Base-by-base conservation (phyloP, 2,113 vertebrate genomes). In the Bostrychus sinensis region DNA sequence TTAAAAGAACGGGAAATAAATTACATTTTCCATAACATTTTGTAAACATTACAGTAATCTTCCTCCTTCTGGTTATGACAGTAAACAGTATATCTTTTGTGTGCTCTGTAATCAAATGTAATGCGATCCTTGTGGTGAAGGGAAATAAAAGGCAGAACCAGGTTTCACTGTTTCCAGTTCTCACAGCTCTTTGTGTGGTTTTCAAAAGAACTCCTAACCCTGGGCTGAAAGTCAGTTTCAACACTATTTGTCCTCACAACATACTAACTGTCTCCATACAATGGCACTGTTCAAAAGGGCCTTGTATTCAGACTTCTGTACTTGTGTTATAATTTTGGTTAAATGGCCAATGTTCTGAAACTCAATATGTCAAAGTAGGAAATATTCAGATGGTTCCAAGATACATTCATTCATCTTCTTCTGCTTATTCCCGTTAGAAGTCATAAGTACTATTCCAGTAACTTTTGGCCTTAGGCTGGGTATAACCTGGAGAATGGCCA, bases 51-150 rank as follows among this genome's bases (percentile, higher is more conserved):
- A 32, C n/a, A n/a, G n/a, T n/a, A n/a, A n/a, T n/a, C n/a, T n/a
- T n/a, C n/a, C n/a, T n/a, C n/a, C n/a, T 50, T 20, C 1, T 25
- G 5, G 13, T 48, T 14, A 55, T 25, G 37, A 36, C 64, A 51
- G 54, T 41, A 4, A 19, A 53, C 39, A 45, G n/a, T 70, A 10
- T 11, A 10, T 11, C 58, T 38, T 56, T 73, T 77, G 74, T 83
- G 42, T 0, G 7, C 62, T 66, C n/a, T 0, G 2, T 23, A 43
- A 17, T 4, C 8, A 75, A n/a, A 23, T 55, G 78, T 62, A 69
- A 86, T 63, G 59, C 1, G 22, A 86, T 77, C 55, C 25, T 8
- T 10, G 28, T 41, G 45, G 17, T 3, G 45, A 5, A 43, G 19
- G 19, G 32, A 46, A 45, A 38, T 17, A 45, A 60, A 43, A 70